phyloP scores from a whole-genome alignment of 2,113 vertebrate species.

The Lamprologus lemairii region DNA sequence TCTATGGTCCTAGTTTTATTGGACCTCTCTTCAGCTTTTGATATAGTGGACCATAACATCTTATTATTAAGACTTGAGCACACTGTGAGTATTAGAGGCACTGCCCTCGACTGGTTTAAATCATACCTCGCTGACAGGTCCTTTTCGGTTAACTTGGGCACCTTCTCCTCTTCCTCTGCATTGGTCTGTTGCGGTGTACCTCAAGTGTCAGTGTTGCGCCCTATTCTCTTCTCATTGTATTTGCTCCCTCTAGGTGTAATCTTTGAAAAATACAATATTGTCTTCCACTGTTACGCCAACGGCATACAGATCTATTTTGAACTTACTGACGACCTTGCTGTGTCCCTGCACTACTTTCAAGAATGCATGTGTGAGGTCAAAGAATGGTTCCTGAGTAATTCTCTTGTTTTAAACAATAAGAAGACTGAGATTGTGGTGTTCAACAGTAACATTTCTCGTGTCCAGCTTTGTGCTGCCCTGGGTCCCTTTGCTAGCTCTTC shows the following conservation, averaged over 20 bases:
- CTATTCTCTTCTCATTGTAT: no score
- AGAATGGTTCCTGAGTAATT: not conserved
- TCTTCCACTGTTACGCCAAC: fast-evolving
- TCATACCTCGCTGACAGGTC: fast-evolving
- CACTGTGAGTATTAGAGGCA: no score
- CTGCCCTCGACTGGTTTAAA: no score
- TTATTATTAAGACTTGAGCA: no score
- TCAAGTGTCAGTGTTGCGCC: fast-evolving
- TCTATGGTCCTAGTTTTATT: no score
- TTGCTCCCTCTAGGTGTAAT: fast-evolving
- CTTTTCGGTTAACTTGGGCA: fast-evolving
- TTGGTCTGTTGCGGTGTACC: fast-evolving
- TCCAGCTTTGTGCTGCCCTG: fast-evolving
- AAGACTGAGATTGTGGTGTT: not conserved
- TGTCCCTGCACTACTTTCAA: no score
- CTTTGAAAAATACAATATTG: fast-evolving
- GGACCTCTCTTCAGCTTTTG: no score
- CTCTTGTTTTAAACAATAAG: fast-evolving
- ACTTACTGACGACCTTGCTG: no score
- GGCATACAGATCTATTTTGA: no score
- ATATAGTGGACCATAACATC: no score
- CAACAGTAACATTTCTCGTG: no score
- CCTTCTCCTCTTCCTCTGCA: fast-evolving
- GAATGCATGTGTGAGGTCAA: fast-evolving
- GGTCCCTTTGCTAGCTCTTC: not conserved